phyloP scores from a whole-genome alignment of 2,797 vertebrate species.

The Sebastes taczanowskii region DNA sequence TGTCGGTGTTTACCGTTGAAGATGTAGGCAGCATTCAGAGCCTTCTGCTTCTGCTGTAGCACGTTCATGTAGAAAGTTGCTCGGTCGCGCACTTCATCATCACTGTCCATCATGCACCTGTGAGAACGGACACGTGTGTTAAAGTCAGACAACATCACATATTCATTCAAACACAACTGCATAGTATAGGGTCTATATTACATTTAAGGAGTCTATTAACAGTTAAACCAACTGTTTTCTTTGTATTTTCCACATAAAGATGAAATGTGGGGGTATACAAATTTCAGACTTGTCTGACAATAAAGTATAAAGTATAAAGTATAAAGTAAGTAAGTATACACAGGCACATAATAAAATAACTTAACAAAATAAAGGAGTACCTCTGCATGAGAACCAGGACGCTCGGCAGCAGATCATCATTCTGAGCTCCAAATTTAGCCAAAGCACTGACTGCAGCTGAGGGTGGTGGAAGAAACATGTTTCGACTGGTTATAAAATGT shows the following conservation, averaged over 20 bases:
- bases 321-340: too few species aligned
- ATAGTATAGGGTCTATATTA: not conserved
- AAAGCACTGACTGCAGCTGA: constrained; percentile 95
- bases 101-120: constrained; percentile 99
- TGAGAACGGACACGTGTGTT: not conserved
- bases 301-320: too few species aligned
- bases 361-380: constrained; percentile 67
- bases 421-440: constrained; percentile 98
- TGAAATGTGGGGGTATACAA: too few species aligned
- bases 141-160: not conserved
- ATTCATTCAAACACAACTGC: not conserved
- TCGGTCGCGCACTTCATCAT: constrained; percentile 96
- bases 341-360: not conserved
- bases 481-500: not conserved
- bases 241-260: not conserved
- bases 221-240: not conserved
- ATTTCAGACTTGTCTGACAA: too few species aligned
- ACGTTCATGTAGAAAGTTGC: constrained; percentile 98
- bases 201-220: not conserved
- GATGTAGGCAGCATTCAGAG: constrained; percentile 94
- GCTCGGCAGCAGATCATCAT: constrained; percentile 94
- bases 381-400: constrained; percentile 96
- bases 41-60: constrained; percentile 94
- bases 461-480: not conserved
- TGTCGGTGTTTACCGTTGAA: constrained; percentile 86